A percentile compares a stretch with the other conserved stretches of the same genome.
These are phyloP conservation scores for Enteromius afrohamiltoni DNA, from an alignment of 2,797 vertebrate genomes.

Conservation along the genomic window DNA sequence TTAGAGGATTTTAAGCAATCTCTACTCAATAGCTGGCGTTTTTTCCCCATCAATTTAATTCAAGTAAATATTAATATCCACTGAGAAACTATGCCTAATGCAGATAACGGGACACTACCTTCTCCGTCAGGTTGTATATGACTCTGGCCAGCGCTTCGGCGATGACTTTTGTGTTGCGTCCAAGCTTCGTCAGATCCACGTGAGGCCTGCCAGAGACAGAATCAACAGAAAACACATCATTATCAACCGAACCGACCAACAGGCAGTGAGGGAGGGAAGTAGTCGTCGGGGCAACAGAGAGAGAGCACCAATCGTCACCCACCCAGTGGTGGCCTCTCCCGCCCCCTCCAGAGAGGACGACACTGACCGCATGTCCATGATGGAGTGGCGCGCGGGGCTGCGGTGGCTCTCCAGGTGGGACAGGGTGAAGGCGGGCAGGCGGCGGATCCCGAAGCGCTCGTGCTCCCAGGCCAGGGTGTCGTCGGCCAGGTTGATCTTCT, in stretches of 20 bases:
- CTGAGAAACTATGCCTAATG: background rate
- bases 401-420: conserved; percentile 94
- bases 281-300: conserved; percentile 10
- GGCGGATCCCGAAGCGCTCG: conserved; percentile 95
- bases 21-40: background rate
- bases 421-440: conserved; percentile 93
- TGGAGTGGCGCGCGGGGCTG: conserved; percentile 88
- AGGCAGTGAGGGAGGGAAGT: background rate
- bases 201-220: conserved; percentile 80
- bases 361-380: conserved; percentile 96
- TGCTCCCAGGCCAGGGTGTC: conserved; percentile 98
- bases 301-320: conserved; percentile 74
- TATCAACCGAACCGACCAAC: background rate
- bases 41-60: background rate
- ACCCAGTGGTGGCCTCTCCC: conserved; percentile 80
- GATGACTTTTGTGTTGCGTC: conserved; percentile 90
- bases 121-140: conserved; percentile 96
- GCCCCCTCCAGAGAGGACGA: conserved; percentile 76
- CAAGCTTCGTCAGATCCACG: conserved; percentile 87
- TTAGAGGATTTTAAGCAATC: background rate
- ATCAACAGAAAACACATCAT: background rate
- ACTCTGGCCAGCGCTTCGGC: conserved; percentile 93
- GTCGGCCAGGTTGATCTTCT: conserved; percentile 98
- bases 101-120: conserved; percentile 75
- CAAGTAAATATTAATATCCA: background rate